Conservation (phyloP, 2,113 vertebrate species). For the Climacteris rufus region DNA sequence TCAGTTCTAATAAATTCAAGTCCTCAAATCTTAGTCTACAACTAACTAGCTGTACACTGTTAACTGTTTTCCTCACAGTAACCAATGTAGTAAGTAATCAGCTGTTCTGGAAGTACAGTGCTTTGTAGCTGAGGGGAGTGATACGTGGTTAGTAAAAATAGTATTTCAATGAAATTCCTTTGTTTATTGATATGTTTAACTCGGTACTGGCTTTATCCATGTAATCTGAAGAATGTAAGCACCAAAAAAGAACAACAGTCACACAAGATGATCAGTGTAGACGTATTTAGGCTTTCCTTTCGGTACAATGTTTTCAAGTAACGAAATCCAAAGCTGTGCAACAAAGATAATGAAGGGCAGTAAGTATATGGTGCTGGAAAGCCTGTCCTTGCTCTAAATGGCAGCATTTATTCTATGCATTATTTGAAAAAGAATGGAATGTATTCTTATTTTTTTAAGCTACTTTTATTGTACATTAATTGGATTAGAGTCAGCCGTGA, state of each 20-base stretch:
- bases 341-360: neutral
- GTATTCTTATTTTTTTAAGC: neutral
- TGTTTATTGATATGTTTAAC: neutral
- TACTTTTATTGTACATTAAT: neutral
- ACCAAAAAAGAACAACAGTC: constrained; percentile 9
- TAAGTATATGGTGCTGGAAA: neutral
- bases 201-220: constrained; percentile 17
- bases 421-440: constrained; percentile 43
- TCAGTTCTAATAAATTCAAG: neutral
- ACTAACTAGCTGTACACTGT: neutral
- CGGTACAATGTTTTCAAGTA: constrained; percentile 32
- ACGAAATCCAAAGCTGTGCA: constrained; percentile 35
- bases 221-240: constrained; percentile 14
- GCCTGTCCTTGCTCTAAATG: neutral
- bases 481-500: neutral
- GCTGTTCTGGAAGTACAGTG: neutral
- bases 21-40: constrained; percentile 38
- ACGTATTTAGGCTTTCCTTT: neutral
- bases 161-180: neutral
- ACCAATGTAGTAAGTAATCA: neutral
- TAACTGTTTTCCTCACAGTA: neutral
- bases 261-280: neutral
- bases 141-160: neutral
- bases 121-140: neutral
- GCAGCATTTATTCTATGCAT: neutral